A percentile compares a stretch with the other conserved stretches of the same genome.
Evolutionary conservation across 2,888 invertebrate species (phyloP).

Genomic region (Lithophane leautieri): DNA sequence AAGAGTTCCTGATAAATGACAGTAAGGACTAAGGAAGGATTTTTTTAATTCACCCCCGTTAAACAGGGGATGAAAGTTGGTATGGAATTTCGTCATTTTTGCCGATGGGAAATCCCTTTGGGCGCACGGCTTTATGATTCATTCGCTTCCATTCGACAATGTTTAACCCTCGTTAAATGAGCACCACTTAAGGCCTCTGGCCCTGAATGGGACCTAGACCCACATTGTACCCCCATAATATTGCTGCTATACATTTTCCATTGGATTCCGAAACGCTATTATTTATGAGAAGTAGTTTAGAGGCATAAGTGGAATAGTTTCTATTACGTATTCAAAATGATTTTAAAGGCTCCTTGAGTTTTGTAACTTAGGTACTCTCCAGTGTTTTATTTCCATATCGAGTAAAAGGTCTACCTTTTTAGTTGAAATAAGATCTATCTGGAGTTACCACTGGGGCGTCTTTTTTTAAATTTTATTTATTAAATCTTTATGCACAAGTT

Average conservation of each 20-base stretch:
- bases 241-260: conserved; percentile 31
- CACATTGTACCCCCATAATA: conserved; percentile 62
- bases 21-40: neutral
- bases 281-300: conserved; percentile 36
- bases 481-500: too few relatives aligned
- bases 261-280: conserved; percentile 43
- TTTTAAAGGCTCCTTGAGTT: too few relatives aligned
- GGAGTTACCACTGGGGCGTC: too few relatives aligned
- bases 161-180: conserved; percentile 48
- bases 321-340: neutral
- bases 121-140: neutral
- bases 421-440: too few relatives aligned
- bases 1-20: neutral
- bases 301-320: neutral
- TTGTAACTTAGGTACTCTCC: too few relatives aligned
- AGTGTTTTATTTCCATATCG: too few relatives aligned
- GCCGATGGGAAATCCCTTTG: neutral
- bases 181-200: conserved; percentile 34
- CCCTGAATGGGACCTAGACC: conserved; percentile 64
- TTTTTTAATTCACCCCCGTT: neutral
- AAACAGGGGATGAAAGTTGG: neutral
- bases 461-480: too few relatives aligned
- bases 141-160: neutral
- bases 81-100: neutral
- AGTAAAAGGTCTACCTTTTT: too few relatives aligned